Conservation (phyloP, 2,113 vertebrate species). For the Perognathus longimembris region DNA sequence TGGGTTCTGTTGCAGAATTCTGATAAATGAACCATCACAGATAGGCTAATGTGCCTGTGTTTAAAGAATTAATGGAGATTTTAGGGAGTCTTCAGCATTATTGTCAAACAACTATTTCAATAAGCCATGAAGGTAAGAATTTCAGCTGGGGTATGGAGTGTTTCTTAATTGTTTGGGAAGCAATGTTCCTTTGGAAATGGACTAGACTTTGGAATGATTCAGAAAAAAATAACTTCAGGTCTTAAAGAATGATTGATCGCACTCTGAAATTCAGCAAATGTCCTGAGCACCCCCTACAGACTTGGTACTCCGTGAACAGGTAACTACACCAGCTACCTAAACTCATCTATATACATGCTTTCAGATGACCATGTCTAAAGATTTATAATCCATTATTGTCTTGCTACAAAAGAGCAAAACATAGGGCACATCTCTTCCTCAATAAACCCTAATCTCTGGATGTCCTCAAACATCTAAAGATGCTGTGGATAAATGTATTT, state of each 20-base stretch:
- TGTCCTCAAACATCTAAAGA: not conserved
- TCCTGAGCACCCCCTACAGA: not conserved
- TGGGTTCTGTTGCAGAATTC: not conserved
- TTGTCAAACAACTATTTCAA: conserved; percentile 24
- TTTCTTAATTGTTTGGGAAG: not conserved
- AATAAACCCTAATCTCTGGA: not conserved
- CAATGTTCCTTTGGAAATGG: not conserved
- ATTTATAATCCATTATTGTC: not conserved
- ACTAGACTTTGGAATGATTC: not conserved
- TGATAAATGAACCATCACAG: conserved; percentile 14
- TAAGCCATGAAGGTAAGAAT: conserved; percentile 22
- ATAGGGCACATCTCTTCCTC: not conserved
- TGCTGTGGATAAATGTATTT: not conserved
- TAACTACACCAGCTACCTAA: not conserved
- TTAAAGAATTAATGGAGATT: not conserved
- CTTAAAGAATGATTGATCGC: conserved; percentile 1
- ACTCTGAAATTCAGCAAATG: not conserved
- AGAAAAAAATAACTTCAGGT: not conserved
- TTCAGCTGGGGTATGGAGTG: not conserved
- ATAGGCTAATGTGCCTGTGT: not conserved
- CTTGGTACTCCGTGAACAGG: not conserved
- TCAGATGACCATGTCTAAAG: not conserved
- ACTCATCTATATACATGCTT: not conserved
- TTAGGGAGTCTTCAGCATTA: not conserved
- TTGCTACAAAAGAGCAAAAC: not conserved